Percentiles rank a stretch among this genome's conserved stretches.
These are phyloP conservation scores for Esox masquinongy DNA, from an alignment of 2,797 vertebrate species.

Conservation along the genomic window DNA sequence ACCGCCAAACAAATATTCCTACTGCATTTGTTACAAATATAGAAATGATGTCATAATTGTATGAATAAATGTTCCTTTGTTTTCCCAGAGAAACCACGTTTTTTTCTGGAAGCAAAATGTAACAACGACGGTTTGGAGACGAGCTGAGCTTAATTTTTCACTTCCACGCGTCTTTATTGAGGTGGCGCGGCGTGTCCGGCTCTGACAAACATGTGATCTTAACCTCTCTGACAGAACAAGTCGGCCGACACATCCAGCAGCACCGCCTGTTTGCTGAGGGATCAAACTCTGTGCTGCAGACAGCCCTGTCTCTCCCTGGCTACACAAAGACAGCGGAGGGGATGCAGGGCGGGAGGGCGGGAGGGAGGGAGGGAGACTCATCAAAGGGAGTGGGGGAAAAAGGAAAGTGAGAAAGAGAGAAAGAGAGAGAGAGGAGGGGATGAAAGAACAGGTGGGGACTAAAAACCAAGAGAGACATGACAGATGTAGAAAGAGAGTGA, in stretches of 20 bases:
- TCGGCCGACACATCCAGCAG: slow-evolving; percentile 2
- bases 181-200: neutral
- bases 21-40: too few species aligned
- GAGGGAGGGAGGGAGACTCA: neutral
- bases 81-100: too few species aligned
- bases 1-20: neutral
- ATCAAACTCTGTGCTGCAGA: neutral
- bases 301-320: neutral
- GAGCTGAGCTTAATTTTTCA: neutral
- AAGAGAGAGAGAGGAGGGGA: neutral
- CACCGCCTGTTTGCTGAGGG: slow-evolving; percentile 10
- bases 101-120: too few species aligned
- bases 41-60: too few species aligned
- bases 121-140: neutral
- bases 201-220: slow-evolving; percentile 4
- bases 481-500: neutral
- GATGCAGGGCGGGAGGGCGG: neutral
- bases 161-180: neutral
- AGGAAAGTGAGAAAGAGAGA: neutral
- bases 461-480: neutral
- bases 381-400: neutral
- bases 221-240: slow-evolving; percentile 9
- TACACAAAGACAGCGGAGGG: neutral
- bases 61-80: too few species aligned
- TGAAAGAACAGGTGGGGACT: neutral